Evolutionary conservation across 2,113 vertebrate species (phyloP).

Genomic region (Picathartes gymnocephalus): DNA sequence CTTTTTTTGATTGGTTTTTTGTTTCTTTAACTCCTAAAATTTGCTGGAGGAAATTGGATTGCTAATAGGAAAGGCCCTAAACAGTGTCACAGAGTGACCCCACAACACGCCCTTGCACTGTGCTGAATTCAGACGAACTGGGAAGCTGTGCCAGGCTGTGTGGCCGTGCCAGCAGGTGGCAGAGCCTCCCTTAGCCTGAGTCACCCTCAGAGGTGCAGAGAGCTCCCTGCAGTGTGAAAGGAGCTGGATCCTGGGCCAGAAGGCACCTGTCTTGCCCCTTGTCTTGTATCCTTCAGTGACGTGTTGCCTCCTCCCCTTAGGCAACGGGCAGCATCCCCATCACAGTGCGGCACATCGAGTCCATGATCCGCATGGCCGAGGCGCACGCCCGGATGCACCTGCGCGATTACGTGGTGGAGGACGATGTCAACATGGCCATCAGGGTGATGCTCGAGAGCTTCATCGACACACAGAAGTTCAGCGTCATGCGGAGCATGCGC

Average conservation of each 20-base stretch:
- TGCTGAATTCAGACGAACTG: not conserved
- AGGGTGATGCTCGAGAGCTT: conserved; percentile 98
- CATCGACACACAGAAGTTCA: conserved; percentile 98
- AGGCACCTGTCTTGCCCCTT: not conserved
- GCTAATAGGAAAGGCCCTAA: not conserved
- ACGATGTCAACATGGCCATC: conserved; percentile 98
- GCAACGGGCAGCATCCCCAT: conserved; percentile 97
- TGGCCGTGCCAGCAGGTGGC: conserved; percentile 22
- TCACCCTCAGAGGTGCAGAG: not conserved
- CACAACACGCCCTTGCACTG: fast-evolving
- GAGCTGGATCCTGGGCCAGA: not conserved
- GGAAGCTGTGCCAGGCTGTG: not conserved
- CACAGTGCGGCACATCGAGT: conserved; percentile 96
- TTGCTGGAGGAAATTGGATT: not conserved
- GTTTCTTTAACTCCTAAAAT: not conserved
- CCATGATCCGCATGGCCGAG: conserved; percentile 98
- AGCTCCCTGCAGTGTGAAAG: not conserved
- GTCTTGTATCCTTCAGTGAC: not conserved
- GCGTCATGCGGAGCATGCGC: conserved; percentile 94
- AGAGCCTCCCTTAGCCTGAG: not conserved
- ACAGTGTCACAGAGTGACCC: not conserved
- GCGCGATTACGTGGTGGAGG: conserved; percentile 92
- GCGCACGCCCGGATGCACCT: conserved; percentile 94
- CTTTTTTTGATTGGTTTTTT: not conserved
- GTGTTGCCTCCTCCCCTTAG: conserved; percentile 47